Base-by-base conservation (phyloP, 2,113 vertebrate genomes). In the Tachysurus fulvidraco region DNA sequence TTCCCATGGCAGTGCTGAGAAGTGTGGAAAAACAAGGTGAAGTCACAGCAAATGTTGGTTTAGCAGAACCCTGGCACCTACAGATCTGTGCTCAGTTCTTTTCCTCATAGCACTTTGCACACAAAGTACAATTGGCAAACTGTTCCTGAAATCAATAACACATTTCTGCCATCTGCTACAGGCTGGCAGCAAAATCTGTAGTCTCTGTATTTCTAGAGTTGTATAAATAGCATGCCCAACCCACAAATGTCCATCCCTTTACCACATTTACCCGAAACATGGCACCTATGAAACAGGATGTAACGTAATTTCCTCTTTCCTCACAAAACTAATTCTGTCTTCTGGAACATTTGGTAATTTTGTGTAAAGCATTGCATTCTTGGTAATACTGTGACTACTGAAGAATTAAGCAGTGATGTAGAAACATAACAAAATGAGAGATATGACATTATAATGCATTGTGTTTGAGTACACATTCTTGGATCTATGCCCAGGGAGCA, bases 201-300 rank as follows among this genome's bases (percentile, higher is more conserved):
- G 60, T 62, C 78, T 44, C 81, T 67, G 90, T 88, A 88, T 91
- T 90, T 88, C 85, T 87, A 92, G 28, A 87, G 85, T 36, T 67
- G 85, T 91, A 90, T 89, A 90, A 90, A 92, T 91, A 92, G 84
- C 28, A 19, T 81, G 55, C 62, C 71, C 82, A 85, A 23, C 67
- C 86, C 86, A 86, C 90, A 84, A 64, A 73, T 16, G 77, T 28
- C 64, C 64, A 83, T 62, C 83, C 84, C 80, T 86, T 28, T 64
- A 25, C 89, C 77, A 86, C 83, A 82, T 55, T 80, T 25, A 54
- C 73, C 69, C 65, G 64, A 77, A 92, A 89, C 88, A 91, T 80
- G 87, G 86, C 55, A 87, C 85, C 74, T 80, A 65, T 36, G 46
- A 88, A 84, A 89, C 67, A 90, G 88, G 89, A 90, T 83, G 76